Evolutionary conservation across 1,140 invertebrate species (phyloP).

Genomic region (Homarus americanus): DNA sequence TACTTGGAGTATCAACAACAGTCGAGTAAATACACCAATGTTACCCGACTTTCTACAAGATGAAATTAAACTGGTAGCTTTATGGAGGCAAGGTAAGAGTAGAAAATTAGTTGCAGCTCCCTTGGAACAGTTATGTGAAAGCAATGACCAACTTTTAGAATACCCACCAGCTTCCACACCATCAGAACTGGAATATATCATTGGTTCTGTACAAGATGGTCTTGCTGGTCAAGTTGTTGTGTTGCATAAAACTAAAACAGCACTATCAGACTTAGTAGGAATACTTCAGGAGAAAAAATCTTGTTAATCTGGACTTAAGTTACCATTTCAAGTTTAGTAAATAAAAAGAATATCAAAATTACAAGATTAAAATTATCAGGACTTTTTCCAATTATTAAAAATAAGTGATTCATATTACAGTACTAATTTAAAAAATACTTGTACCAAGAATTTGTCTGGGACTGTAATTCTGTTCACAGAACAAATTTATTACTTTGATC

Average conservation of each 20-base stretch:
- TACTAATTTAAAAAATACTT: neutral
- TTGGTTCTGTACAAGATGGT: conserved; percentile 67
- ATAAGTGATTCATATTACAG: neutral
- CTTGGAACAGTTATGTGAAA: conserved; percentile 54
- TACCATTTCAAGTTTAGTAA: neutral
- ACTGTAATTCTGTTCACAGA: neutral
- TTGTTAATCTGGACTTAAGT: neutral
- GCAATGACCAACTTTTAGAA: conserved; percentile 62
- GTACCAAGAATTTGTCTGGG: neutral
- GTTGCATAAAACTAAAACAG: conserved; percentile 65
- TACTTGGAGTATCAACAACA: conserved; percentile 30
- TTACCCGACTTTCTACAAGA: conserved; percentile 45
- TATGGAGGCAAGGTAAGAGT: conserved; percentile 66
- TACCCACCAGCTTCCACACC: conserved; percentile 56
- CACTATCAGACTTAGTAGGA: conserved; percentile 71
- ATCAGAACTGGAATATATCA: conserved; percentile 57
- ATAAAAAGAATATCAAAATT: neutral
- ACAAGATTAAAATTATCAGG: neutral
- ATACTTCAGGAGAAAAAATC: conserved; percentile 64
- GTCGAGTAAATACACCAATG: conserved; percentile 61
- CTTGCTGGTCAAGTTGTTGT: conserved; percentile 73
- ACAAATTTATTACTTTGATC: neutral
- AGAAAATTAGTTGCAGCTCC: conserved; percentile 52
- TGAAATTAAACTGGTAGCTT: conserved; percentile 47
- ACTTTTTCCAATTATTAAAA: neutral